Base-by-base conservation (phyloP, 92 coral and sea anemone species). In the Siderastrea radians region DNA sequence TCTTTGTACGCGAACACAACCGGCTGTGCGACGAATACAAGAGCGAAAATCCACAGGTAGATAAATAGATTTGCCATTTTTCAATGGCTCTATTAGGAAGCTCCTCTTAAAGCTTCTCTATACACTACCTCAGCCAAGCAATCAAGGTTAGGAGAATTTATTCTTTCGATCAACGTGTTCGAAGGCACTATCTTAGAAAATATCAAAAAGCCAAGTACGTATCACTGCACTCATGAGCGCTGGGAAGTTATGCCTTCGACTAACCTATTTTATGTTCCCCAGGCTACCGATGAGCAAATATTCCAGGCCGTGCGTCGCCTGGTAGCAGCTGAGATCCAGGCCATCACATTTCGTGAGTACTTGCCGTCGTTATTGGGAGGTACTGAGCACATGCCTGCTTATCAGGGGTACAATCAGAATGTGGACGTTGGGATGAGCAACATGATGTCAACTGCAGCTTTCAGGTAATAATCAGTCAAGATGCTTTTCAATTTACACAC, bases 291-390 rank as follows among this genome's bases (percentile, higher is more conserved):
- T 87, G 99, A 94, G 65, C 89, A 93, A 68, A 79, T 95, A 55
- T 96, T 96, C 86, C 99, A 96, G 89, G 90, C 89, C 75, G 98
- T 94, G 16, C 96, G 98, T n/a, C 94, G 93, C 38, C 90, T 93
- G 65, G 96, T 94, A 52, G 89, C 92, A 2, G 98, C 99, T 43
- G 99, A 96, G 77, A 95, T 96, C 19, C 99, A 96, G 76, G 98
- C 98, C 72, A 91, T 95, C 44, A 89, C 99, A 53, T 96, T 93
- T 81, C 93, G 99, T n/a, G 99, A 96, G n/a, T 96, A 94, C 67
- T 82, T 96, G 53, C 99, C 99, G 11, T 87, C 98, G 19, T 79
- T 96, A n/a, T 86, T 96, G 50, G 99, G 99, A 6, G 94, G 93
- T 13, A 82, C 92, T 26, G 82, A 91, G 55, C 92, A 91, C 59